A percentile compares a stretch with the other conserved stretches of the same genome.
Conservation (phyloP, 1,140 invertebrate species). For the Drosophila gunungcola region DNA sequence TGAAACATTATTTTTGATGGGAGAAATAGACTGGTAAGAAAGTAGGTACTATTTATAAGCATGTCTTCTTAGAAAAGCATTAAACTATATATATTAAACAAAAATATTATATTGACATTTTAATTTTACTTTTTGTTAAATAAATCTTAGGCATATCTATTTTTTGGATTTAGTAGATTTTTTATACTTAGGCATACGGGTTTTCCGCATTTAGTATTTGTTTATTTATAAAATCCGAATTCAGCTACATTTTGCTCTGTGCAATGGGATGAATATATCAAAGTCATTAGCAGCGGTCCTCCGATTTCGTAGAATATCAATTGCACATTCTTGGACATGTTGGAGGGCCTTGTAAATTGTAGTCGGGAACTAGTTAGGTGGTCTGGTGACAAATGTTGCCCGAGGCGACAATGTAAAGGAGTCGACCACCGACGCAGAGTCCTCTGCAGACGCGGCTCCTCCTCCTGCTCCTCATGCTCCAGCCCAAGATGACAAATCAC, state of each 20-base stretch:
- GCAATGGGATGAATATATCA: slow-evolving; percentile 15
- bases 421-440: slow-evolving; percentile 30
- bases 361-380: slow-evolving; percentile 42
- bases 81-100: too few species aligned
- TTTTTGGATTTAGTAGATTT: too few species aligned
- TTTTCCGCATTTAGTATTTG: too few species aligned
- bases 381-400: slow-evolving; percentile 70
- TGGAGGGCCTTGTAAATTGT: slow-evolving; percentile 17
- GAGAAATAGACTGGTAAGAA: neutral
- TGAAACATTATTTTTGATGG: neutral
- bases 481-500: slow-evolving; percentile 67
- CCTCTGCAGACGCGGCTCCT: slow-evolving; percentile 1
- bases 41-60: too few species aligned
- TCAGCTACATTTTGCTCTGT: neutral
- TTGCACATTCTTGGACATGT: slow-evolving; percentile 33
- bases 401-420: slow-evolving; percentile 51
- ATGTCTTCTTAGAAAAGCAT: too few species aligned
- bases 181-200: too few species aligned
- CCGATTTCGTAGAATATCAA: slow-evolving; percentile 38
- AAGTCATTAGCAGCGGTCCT: slow-evolving; percentile 8
- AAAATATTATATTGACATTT: too few species aligned
- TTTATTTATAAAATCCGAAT: too few species aligned
- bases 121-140: too few species aligned
- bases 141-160: too few species aligned
- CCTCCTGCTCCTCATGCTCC: slow-evolving; percentile 3